Percentiles rank a stretch among this genome's conserved stretches.
Conservation (phyloP, 2,888 invertebrate genomes). For the Thelaira solivaga region DNA sequence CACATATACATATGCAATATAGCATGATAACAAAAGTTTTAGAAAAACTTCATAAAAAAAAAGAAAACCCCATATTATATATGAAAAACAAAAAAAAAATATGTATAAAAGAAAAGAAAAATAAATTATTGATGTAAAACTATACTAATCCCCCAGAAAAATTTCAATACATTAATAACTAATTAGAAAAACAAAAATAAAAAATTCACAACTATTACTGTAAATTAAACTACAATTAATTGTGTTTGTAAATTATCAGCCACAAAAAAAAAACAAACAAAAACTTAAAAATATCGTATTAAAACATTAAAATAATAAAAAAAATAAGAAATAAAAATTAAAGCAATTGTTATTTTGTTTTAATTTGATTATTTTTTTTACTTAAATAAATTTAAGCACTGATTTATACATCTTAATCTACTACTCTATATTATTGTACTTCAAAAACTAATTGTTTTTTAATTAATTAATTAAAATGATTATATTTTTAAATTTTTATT, state of each 20-base stretch:
- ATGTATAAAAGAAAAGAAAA: too few relatives aligned
- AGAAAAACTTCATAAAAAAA: too few relatives aligned
- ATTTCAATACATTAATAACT: too few relatives aligned
- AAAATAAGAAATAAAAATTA: background rate
- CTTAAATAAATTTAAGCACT: slow-evolving; percentile 46
- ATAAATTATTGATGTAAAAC: too few relatives aligned
- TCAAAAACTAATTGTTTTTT: slow-evolving; percentile 13
- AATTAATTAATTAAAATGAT: slow-evolving; percentile 22
- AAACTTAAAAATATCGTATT: slow-evolving; percentile 2
- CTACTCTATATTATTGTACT: slow-evolving; percentile 23
- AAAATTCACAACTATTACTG: background rate
- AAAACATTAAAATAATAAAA: background rate
- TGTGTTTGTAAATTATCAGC: slow-evolving; percentile 22
- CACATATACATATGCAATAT: too few relatives aligned
- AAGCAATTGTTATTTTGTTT: background rate
- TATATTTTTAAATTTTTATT: background rate
- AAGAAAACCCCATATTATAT: too few relatives aligned
- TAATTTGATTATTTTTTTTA: slow-evolving; percentile 20
- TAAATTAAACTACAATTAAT: slow-evolving; percentile 19
- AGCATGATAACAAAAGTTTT: too few relatives aligned
- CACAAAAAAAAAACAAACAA: background rate
- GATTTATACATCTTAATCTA: slow-evolving; percentile 28
- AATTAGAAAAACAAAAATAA: slow-evolving; percentile 6
- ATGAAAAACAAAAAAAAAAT: too few relatives aligned
- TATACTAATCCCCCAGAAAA: too few relatives aligned